Conservation (phyloP, 2,797 vertebrate species). For the Apodemus agrarius region DNA sequence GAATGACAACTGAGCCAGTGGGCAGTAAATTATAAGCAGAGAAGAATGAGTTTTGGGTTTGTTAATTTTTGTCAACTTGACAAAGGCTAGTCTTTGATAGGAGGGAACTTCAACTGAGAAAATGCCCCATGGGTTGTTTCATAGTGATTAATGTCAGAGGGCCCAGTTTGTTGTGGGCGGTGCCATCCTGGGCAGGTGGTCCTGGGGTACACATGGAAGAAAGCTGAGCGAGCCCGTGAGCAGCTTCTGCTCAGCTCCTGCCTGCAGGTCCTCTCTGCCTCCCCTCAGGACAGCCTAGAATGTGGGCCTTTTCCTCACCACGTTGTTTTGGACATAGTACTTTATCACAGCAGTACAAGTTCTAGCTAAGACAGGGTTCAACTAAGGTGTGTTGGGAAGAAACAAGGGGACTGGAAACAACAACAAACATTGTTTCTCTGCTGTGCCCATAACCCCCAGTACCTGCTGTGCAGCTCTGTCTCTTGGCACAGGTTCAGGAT, state of each 20-base stretch:
- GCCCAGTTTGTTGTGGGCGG: neutral
- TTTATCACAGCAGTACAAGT: neutral
- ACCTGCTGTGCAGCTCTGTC: conserved; percentile 94
- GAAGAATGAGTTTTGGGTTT: neutral
- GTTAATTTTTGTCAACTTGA: neutral
- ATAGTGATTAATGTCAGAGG: neutral
- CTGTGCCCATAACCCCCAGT: neutral
- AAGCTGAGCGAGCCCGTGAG: neutral
- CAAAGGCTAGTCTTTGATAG: neutral
- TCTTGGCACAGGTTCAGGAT: conserved; percentile 97
- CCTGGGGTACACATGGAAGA: neutral
- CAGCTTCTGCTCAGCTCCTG: neutral
- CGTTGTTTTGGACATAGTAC: neutral
- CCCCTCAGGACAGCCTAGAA: neutral
- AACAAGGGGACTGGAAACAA: neutral
- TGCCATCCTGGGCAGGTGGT: neutral
- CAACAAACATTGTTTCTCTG: neutral
- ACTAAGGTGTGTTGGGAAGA: neutral
- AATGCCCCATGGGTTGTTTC: neutral
- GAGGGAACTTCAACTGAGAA: neutral
- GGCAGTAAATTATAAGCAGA: neutral
- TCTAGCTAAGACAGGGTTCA: neutral
- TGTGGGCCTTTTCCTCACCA: neutral
- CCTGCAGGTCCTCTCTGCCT: neutral
- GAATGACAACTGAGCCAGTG: neutral